phyloP scores from a whole-genome alignment of 2,888 invertebrate genomes.

The Drosophila gaucha region DNA sequence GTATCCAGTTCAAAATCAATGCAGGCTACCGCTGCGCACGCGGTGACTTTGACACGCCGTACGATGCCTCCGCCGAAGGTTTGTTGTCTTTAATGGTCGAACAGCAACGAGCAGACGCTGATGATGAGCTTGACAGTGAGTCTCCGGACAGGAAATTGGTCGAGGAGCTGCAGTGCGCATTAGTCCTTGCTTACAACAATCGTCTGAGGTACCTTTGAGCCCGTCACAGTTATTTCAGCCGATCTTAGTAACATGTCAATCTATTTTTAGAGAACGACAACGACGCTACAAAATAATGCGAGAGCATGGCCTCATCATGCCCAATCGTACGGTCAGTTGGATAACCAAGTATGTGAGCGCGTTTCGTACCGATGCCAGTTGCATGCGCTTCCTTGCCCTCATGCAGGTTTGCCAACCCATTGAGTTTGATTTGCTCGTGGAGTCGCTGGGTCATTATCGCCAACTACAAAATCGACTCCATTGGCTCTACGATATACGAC shows the following conservation, averaged over 20 bases:
- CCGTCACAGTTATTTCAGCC: no score
- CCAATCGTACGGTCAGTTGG: slow-evolving; percentile 89
- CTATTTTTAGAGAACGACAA: slow-evolving; percentile 87
- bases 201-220: slow-evolving; percentile 86
- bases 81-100: slow-evolving; percentile 85
- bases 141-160: slow-evolving; percentile 71
- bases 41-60: slow-evolving; percentile 94
- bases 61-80: slow-evolving; percentile 92
- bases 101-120: slow-evolving; percentile 52
- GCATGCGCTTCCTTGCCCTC: slow-evolving; percentile 87
- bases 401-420: slow-evolving; percentile 91
- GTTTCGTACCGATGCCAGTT: slow-evolving; percentile 85
- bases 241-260: background rate
- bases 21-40: slow-evolving; percentile 94
- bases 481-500: slow-evolving; percentile 88
- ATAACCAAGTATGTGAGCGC: slow-evolving; percentile 89
- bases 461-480: slow-evolving; percentile 88
- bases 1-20: slow-evolving; percentile 87
- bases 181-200: slow-evolving; percentile 91
- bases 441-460: slow-evolving; percentile 89
- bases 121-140: slow-evolving; percentile 45
- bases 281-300: slow-evolving; percentile 90
- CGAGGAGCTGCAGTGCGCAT: slow-evolving; percentile 88
- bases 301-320: slow-evolving; percentile 91
- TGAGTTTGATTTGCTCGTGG: slow-evolving; percentile 91